phyloP scores from a whole-genome alignment of 2,888 invertebrate species.

The Hirtodrosophila histrioides region DNA sequence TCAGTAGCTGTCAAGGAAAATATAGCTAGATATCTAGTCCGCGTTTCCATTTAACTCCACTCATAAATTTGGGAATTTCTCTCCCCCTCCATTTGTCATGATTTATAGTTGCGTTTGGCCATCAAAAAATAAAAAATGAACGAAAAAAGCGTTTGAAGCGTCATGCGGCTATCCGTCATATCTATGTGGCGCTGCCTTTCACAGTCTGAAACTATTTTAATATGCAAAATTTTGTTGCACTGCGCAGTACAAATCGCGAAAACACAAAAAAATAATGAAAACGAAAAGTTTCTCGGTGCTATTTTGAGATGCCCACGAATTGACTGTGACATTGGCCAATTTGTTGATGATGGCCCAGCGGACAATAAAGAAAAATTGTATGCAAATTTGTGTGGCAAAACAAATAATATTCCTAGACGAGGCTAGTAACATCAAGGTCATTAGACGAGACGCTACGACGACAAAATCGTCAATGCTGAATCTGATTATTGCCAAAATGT shows the following conservation, averaged over 20 bases:
- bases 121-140: not conserved
- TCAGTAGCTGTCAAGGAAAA: too few relatives aligned
- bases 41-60: conserved; percentile 2
- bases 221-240: conserved; percentile 32
- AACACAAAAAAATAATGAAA: not conserved
- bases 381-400: conserved; percentile 22
- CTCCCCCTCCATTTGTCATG: not conserved
- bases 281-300: conserved; percentile 20
- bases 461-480: conserved; percentile 25
- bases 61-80: too few relatives aligned
- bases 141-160: conserved; percentile 5
- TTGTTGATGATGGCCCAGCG: conserved; percentile 29
- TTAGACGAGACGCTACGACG: conserved; percentile 15
- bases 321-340: conserved; percentile 53
- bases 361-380: conserved; percentile 13
- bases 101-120: conserved; percentile 13
- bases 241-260: too few relatives aligned
- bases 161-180: conserved; percentile 27
- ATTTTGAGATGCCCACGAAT: conserved; percentile 36
- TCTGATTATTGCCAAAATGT: conserved; percentile 28
- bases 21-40: not conserved
- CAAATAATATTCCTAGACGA: conserved; percentile 25
- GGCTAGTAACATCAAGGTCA: conserved; percentile 23
- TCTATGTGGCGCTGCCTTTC: conserved; percentile 11
- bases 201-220: conserved; percentile 25